Conservation (phyloP, 1,140 invertebrate species). For the Orchesella cincta region DNA sequence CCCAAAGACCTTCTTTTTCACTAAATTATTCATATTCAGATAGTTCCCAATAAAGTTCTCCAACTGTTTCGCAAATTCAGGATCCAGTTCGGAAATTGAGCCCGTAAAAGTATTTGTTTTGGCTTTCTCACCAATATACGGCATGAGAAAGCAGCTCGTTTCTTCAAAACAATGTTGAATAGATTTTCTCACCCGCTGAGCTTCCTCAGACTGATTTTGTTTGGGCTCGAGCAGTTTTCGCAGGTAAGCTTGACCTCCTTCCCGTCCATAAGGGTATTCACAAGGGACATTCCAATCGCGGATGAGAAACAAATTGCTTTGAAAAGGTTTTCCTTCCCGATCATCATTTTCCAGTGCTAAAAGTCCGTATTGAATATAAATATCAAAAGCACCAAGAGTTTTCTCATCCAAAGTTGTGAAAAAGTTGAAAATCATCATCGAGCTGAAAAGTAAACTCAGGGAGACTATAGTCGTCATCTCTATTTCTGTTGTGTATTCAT, state of each 20-base stretch:
- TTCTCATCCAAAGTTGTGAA: slow-evolving; percentile 63
- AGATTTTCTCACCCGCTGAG: slow-evolving; percentile 12
- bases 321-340: slow-evolving; percentile 28
- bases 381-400: slow-evolving; percentile 54
- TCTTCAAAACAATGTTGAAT: slow-evolving; percentile 35
- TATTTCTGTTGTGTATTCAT: slow-evolving; percentile 64
- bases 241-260: slow-evolving; percentile 36
- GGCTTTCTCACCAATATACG: slow-evolving; percentile 27
- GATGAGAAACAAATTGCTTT: slow-evolving; percentile 41
- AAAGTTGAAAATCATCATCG: slow-evolving; percentile 62
- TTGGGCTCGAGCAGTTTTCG: slow-evolving; percentile 28
- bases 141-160: slow-evolving; percentile 36
- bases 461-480: slow-evolving; percentile 69
- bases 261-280: slow-evolving; percentile 35
- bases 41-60: slow-evolving; percentile 29
- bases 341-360: neutral
- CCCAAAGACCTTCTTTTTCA: neutral
- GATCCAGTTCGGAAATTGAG: slow-evolving; percentile 2
- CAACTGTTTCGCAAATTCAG: slow-evolving; percentile 25
- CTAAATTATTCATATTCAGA: slow-evolving; percentile 14
- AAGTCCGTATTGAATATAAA: slow-evolving; percentile 33
- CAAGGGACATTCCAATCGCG: slow-evolving; percentile 41
- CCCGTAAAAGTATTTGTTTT: slow-evolving; percentile 14
- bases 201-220: neutral
- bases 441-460: slow-evolving; percentile 57